Evolutionary conservation across 2,888 invertebrate species (phyloP).

Genomic region (Pemphredon lugubris): DNA sequence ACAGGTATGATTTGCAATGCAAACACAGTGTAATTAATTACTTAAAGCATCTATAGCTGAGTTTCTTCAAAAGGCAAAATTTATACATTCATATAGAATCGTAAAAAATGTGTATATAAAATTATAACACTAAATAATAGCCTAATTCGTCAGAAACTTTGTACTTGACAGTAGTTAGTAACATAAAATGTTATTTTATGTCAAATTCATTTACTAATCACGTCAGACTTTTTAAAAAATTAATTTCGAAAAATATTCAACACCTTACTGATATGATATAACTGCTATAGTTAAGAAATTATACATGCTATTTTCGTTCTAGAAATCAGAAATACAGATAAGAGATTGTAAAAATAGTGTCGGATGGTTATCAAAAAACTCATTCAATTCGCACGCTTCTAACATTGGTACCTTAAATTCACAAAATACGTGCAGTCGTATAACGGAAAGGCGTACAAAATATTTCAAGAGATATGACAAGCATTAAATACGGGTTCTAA

Average conservation of each 20-base stretch:
- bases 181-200: not conserved
- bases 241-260: not conserved
- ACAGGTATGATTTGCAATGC: slow-evolving; percentile 6
- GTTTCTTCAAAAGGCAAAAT: slow-evolving; percentile 5
- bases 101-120: not conserved
- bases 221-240: not conserved
- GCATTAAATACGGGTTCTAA: not conserved
- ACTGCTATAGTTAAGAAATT: slow-evolving; percentile 1
- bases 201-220: not conserved
- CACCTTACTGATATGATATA: slow-evolving; percentile 1
- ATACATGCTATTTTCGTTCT: not conserved
- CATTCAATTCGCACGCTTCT: not conserved
- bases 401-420: not conserved
- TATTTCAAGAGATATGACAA: not conserved
- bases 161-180: slow-evolving; percentile 11
- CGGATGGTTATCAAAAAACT: not conserved
- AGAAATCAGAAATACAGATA: not conserved
- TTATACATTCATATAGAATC: not conserved
- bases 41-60: slow-evolving; percentile 4
- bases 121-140: not conserved
- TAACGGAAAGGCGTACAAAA: not conserved
- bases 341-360: slow-evolving; percentile 16
- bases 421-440: not conserved
- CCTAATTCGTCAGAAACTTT: slow-evolving; percentile 10
- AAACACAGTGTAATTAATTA: slow-evolving; percentile 5